A percentile compares a stretch with the other conserved stretches of the same genome.
Evolutionary conservation across 2,113 vertebrate species (phyloP).

Genomic region (Tamias sibiricus): DNA sequence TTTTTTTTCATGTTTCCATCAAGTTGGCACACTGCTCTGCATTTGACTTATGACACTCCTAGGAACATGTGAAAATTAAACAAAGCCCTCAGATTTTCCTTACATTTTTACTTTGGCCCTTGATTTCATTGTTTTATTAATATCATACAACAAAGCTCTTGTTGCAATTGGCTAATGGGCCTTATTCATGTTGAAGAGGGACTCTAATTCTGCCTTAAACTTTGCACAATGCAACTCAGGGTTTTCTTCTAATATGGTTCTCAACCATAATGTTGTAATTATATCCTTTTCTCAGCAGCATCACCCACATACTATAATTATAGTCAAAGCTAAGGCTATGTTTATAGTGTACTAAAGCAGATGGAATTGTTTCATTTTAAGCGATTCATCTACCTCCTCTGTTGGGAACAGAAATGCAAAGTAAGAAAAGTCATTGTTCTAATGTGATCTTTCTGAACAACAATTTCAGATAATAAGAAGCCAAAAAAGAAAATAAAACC

Average conservation of each 20-base stretch:
- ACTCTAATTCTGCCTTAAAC: conserved; percentile 11
- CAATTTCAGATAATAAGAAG: conserved; percentile 54
- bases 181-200: conserved; percentile 38
- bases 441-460: conserved; percentile 50
- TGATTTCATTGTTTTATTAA: conserved; percentile 33
- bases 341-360: conserved; percentile 58
- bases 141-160: conserved; percentile 4
- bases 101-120: conserved; percentile 27
- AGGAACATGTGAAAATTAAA: background rate
- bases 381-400: conserved; percentile 62
- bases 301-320: conserved; percentile 68
- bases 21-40: background rate
- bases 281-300: conserved; percentile 60
- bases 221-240: conserved; percentile 4
- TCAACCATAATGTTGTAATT: conserved; percentile 69
- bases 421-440: conserved; percentile 3
- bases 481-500: background rate
- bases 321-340: conserved; percentile 61
- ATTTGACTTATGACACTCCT: background rate
- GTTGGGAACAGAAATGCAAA: conserved; percentile 59
- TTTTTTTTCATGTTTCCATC: rapidly evolving
- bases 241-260: conserved; percentile 60
- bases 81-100: background rate
- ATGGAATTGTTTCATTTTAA: conserved; percentile 68
- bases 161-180: conserved; percentile 42